Base-by-base conservation (phyloP, 2,113 vertebrate species). In the Catharus fuscescens region DNA sequence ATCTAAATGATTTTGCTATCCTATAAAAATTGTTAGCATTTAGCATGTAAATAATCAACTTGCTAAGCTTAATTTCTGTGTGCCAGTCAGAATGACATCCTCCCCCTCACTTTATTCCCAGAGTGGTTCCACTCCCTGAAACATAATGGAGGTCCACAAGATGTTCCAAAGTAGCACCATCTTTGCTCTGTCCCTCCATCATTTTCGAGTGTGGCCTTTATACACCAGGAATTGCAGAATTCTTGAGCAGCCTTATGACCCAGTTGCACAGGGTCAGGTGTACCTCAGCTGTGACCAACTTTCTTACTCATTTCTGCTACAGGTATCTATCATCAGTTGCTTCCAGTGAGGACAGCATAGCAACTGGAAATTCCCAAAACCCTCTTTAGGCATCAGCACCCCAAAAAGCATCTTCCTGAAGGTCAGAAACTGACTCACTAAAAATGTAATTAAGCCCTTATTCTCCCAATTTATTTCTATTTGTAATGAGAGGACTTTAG, bases 121-220 rank as follows among this genome's bases (percentile, higher is more conserved):
- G 28, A 17, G 5, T 20, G 5, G 7, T 18, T 79, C 44, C 40
- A 32, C 8, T 8, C 47, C 8, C 36, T 71, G 18, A 66, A 92
- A 61, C 19, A 6, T 1, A 83, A 45, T 0, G 0, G 10, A 14
- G 23, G 14, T 2, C 12, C 8, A 38, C 8, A 69, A 14, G 4
- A 70, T 13, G 17, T 47, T 79, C 36, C 40, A 52, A 34, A 11
- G 6, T 9, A 64, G 24, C 8, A 53, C 5, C 31, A 54, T 4
- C 57, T 83, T 84, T 4, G 5, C 26, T 50, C 53, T 20, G 18
- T 14, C 38, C 19, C 26, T 57, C 23, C 64, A 54, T 8, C 0
- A 2, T 16, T 72, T 40, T 31, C 13, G 1, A 66, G 34, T 6
- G 11, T 23, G 20, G 36, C 24, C 16, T 56, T 62, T 13, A 74